These are phyloP conservation scores for Pogoniulus pusillus DNA, from an alignment of 2,797 vertebrate genomes.

Conservation along the genomic window DNA sequence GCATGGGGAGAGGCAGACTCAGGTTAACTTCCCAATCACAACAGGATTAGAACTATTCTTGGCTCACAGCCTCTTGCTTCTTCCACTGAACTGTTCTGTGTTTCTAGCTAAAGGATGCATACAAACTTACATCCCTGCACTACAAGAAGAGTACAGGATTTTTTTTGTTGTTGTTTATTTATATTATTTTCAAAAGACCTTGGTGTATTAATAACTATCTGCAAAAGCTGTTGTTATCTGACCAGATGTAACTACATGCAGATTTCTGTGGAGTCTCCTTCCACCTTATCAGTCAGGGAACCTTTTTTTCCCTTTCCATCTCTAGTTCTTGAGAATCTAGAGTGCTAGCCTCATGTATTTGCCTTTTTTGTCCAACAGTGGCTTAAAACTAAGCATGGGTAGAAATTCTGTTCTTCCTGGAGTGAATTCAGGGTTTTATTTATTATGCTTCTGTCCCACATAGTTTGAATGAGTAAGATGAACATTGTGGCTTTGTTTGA, in stretches of 20 bases:
- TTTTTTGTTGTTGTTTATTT: not conserved
- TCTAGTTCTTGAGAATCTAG: not conserved
- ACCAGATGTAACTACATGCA: not conserved
- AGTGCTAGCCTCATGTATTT: conserved; percentile 1
- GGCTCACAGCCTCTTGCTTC: conserved; percentile 17
- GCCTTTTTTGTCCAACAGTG: not conserved
- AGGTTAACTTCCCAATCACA: conserved; percentile 53
- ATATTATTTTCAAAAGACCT: not conserved
- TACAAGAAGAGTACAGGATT: not conserved
- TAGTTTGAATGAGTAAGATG: conserved; percentile 10
- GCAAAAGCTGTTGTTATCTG: not conserved
- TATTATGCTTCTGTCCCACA: conserved; percentile 10
- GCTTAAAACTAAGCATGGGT: not conserved
- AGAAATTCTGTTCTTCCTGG: conserved; percentile 8
- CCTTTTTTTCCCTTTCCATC: not conserved
- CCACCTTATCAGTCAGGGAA: not conserved
- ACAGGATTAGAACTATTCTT: conserved; percentile 45
- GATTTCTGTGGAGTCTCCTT: not conserved
- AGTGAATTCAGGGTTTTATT: not conserved
- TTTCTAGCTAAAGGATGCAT: not conserved
- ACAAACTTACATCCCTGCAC: not conserved
- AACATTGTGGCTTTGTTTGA: conserved; percentile 31
- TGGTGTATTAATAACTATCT: not conserved
- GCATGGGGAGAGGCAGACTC: conserved; percentile 59
- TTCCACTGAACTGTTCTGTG: not conserved